Percentiles rank a stretch among this genome's conserved stretches.
phyloP scores from a whole-genome alignment of 2,888 invertebrate genomes.

The Andrena chrysosceles region DNA sequence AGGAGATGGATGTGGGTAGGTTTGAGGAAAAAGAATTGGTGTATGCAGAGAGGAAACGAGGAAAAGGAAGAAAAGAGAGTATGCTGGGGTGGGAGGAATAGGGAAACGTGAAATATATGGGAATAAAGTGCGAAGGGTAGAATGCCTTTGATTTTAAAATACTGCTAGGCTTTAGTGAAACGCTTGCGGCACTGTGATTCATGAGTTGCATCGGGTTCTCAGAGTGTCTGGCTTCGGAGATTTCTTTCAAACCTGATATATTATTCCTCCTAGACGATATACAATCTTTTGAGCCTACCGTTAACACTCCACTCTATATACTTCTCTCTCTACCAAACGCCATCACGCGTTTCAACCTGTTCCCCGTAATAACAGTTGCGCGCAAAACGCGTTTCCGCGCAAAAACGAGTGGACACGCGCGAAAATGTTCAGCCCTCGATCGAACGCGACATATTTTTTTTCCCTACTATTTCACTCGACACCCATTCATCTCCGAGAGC shows the following conservation, averaged over 20 bases:
- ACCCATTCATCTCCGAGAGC: constrained; percentile 25
- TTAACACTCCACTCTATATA: neutral
- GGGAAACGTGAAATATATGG: constrained; percentile 1
- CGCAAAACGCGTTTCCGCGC: neutral
- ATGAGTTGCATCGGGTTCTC: constrained; percentile 4
- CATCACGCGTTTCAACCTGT: neutral
- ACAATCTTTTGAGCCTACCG: neutral
- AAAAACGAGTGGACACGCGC: neutral
- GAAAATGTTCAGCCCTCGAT: neutral
- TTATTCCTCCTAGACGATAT: neutral
- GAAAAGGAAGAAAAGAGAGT: no score
- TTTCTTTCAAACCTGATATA: neutral
- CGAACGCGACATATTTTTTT: neutral
- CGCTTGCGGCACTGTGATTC: constrained; percentile 17
- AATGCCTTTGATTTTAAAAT: constrained; percentile 32
- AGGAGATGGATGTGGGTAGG: no score
- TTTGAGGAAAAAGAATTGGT: no score
- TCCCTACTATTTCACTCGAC: neutral
- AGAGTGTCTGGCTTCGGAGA: neutral
- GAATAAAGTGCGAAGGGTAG: neutral
- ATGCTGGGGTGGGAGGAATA: neutral
- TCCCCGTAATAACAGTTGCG: neutral
- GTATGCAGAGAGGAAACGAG: neutral
- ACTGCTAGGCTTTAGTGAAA: constrained; percentile 10
- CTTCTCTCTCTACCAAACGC: neutral